Evolutionary conservation across 2,888 invertebrate species (phyloP), one percentile per base, ranked within the genome.

Genomic region (Hyppa rectilinea): DNA sequence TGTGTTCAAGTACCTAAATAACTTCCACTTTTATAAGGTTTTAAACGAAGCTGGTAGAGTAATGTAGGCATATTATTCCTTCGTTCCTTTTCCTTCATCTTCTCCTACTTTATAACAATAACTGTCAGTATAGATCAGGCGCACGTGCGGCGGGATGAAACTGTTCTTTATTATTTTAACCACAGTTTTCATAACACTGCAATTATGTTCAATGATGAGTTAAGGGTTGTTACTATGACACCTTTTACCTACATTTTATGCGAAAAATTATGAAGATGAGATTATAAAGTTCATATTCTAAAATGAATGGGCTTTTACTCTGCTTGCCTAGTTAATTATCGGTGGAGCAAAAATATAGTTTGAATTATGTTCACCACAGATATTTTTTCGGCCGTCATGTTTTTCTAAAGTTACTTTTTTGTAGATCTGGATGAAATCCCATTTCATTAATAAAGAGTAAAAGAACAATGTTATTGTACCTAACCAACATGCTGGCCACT

Each of bases 61-160:
- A 62, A 55, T 36, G 40, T 56, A 9, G 36, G 31, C 14, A 45
- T 4, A 38, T 74, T 66, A 60, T 67, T 29, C 10, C 14, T 34
- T 14, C 6, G 20, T 53, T 29, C 38, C 7, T 59, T 52, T 61
- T 36, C 40, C 43, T 31, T 14, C 14, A 59, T 55, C 7, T 70
- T 36, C 26, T 34, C 7, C 7, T 29, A 7, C 45, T 78, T 56
- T 61, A 59, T 59, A 71, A 62, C 29, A 61, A 75, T 75, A 58
- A 75, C 61, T 31, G 62, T 78, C 78, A 23, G 72, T 20, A 29
- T 43, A 47, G 23, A 50, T 78, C 61, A 47, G n/a, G 5, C 5
- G 56, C 56, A 71, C 50, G 31, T 45, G 61, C 45, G 71, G n/a
- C 5, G 38, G 6, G 29, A 53, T 71, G 14, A 47, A 34, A 43